Base-by-base conservation (phyloP, 1,140 invertebrate species). In the Caerostris extrusa region DNA sequence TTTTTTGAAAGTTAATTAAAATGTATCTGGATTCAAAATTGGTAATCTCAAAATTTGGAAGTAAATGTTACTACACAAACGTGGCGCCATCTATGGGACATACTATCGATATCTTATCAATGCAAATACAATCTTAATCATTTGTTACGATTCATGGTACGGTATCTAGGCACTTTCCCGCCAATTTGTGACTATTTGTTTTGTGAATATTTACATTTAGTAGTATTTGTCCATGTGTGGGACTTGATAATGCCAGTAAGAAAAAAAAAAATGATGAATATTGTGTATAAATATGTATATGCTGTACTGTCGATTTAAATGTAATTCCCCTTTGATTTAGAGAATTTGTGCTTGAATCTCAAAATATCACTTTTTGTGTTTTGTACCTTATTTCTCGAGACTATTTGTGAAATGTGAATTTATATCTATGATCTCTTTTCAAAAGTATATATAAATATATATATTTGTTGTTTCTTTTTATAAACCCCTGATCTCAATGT, bases 221-320 rank as follows among this genome's bases (percentile, higher is more conserved):
- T 90, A 90, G 87, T 71, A 6, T 71, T 90, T 57, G 61, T 71
- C 67, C 56, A 67, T 19, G n/a, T 34, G 7, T 55, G 56, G 56
- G 82, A 85, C 55, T 34, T 34, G 58, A 61, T 12, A 87, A 53
- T 87, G 57, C 57, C 85, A 87, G 85, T 87, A n/a, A 77, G 19
- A 34, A 34, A 34, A 34, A 34, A 34, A 34, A 34, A 77, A 77
- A 50, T 14, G 71, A 64, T 53, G 50, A 90, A 61, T 71, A 90
- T 71, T 71, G 87, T 90, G 87, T 71, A 90, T 90, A 90, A 90
- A 90, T 69, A 71, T 90, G 64, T 90, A 77, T 81, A 90, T 81
- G 77, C 56, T 77, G 89, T 90, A n/a, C 12, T 61, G 85, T 87
- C 57, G 5, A 17, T 87, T 87, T 34, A 19, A 87, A 61, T 87